These are phyloP conservation scores for Eupristina koningsbergeri DNA, from an alignment of 1,140 invertebrate species.

Conservation along the genomic window DNA sequence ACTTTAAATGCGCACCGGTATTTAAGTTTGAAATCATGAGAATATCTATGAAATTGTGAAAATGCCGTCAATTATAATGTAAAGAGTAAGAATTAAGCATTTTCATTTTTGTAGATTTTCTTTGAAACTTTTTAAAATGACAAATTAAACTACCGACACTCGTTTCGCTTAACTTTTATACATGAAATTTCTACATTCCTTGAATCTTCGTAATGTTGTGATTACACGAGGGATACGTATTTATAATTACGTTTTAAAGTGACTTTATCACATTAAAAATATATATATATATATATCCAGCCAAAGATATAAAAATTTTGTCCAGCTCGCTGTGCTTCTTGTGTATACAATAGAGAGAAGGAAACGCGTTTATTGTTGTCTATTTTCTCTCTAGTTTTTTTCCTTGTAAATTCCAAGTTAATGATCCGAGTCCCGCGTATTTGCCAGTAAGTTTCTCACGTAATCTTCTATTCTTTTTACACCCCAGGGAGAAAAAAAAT, in stretches of 20 bases:
- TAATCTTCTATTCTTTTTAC: conserved; percentile 27
- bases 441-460: conserved; percentile 19
- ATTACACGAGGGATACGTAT: conserved; percentile 24
- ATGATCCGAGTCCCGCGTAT: conserved; percentile 26
- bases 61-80: conserved; percentile 40
- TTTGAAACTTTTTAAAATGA: conserved; percentile 18
- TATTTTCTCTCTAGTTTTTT: conserved; percentile 3
- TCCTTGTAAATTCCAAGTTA: conserved; percentile 33
- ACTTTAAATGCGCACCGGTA: conserved; percentile 29
- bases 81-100: conserved; percentile 26
- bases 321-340: conserved; percentile 45
- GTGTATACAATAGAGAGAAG: conserved; percentile 25
- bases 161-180: conserved; percentile 33
- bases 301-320: conserved; percentile 48
- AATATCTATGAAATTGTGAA: conserved; percentile 4
- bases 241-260: conserved; percentile 39
- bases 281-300: conserved; percentile 39
- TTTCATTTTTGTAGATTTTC: conserved; percentile 45
- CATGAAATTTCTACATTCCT: conserved; percentile 36
- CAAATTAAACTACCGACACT: not conserved
- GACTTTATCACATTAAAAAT: conserved; percentile 35
- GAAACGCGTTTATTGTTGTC: conserved; percentile 37
- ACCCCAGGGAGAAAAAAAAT: conserved; percentile 18
- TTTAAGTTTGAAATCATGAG: conserved; percentile 8
- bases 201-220: conserved; percentile 3